A percentile compares a stretch with the other conserved stretches of the same genome.
Evolutionary conservation across 2,113 vertebrate genomes (phyloP).

Genomic region (Xiphophorus maculatus): DNA sequence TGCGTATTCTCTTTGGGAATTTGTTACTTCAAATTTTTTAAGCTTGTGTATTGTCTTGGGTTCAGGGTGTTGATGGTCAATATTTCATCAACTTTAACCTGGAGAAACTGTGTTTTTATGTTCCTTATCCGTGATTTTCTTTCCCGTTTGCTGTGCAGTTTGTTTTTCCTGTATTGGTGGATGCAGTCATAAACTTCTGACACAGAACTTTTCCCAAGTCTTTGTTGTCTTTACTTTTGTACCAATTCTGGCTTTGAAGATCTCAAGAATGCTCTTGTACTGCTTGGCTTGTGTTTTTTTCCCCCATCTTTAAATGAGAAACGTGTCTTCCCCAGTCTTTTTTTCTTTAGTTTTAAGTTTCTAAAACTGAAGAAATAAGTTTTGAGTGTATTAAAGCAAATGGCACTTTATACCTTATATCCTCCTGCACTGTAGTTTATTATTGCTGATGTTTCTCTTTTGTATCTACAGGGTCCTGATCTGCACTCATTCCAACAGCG

Average conservation of each 20-base stretch:
- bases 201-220: background rate
- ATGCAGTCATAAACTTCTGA: background rate
- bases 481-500: slow-evolving; percentile 99
- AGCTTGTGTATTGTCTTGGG: too few relatives aligned
- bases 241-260: background rate
- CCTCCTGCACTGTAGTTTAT: background rate
- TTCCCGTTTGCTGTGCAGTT: too few relatives aligned
- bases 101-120: background rate
- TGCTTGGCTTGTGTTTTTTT: background rate
- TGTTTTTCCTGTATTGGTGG: too few relatives aligned
- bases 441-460: slow-evolving; percentile 13
- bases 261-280: background rate
- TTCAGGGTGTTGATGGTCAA: too few relatives aligned
- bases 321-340: background rate
- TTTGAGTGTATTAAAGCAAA: too few relatives aligned
- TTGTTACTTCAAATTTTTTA: too few relatives aligned
- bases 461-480: slow-evolving; percentile 93
- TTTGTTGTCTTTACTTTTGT: background rate
- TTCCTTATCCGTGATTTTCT: background rate
- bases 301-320: background rate
- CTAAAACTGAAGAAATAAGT: too few relatives aligned
- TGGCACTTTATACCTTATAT: background rate
- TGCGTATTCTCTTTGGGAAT: too few relatives aligned
- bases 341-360: background rate
- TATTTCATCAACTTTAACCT: too few relatives aligned